Percentiles rank a stretch among this genome's conserved stretches.
These are phyloP conservation scores for Diglossa cyanea DNA, from an alignment of 2,797 vertebrate species.

Conservation along the genomic window DNA sequence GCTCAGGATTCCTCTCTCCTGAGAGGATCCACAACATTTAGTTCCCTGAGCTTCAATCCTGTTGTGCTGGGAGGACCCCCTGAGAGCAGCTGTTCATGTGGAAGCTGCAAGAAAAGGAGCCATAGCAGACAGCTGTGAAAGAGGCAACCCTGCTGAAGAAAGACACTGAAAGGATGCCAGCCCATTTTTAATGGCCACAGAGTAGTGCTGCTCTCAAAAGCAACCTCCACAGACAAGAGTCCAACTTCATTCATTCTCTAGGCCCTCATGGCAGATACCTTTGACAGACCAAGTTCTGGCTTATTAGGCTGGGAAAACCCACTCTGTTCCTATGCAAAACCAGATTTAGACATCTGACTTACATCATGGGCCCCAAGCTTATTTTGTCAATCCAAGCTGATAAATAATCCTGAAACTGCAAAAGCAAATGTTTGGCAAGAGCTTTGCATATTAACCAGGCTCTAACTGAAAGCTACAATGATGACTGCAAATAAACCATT, in stretches of 20 bases:
- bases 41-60: background rate
- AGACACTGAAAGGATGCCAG: background rate
- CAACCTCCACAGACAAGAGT: background rate
- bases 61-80: background rate
- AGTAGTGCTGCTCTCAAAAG: background rate
- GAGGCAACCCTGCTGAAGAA: background rate
- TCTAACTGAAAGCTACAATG: background rate
- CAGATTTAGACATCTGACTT: background rate
- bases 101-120: background rate
- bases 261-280: background rate
- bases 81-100: background rate
- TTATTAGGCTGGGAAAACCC: background rate
- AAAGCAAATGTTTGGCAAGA: background rate
- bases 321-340: background rate
- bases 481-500: background rate
- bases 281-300: background rate
- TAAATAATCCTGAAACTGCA: constrained; percentile 20
- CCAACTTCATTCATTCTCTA: background rate
- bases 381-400: background rate
- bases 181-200: background rate
- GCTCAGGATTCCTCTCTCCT: background rate
- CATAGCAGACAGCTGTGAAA: background rate
- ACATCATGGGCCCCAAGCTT: background rate
- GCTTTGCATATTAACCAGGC: background rate
- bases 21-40: background rate